Percentiles rank a stretch among this genome's conserved stretches.
Conservation (phyloP, 2,113 vertebrate species). For the Colinus virginianus region DNA sequence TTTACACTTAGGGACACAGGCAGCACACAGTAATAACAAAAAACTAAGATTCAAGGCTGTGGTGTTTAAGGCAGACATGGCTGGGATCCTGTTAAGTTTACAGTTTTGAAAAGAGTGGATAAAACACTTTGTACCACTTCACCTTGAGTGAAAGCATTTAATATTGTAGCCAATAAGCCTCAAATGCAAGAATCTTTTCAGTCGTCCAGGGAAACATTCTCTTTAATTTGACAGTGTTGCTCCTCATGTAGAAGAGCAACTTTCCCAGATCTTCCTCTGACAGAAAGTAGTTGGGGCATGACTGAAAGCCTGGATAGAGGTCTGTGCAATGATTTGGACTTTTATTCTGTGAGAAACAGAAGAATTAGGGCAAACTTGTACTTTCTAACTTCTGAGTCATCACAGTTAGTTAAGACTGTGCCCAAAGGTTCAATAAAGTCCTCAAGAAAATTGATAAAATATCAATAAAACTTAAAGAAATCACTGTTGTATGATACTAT, state of each 20-base stretch:
- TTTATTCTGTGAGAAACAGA: background rate
- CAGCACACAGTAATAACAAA: background rate
- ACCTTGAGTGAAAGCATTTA: background rate
- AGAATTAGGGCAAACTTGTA: background rate
- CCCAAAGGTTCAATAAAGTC: background rate
- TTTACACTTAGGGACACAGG: background rate
- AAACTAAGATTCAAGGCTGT: background rate
- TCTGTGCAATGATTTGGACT: background rate
- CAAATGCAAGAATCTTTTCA: background rate
- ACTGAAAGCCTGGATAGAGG: background rate
- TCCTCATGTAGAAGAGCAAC: background rate
- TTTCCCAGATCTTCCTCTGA: background rate
- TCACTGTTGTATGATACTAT: background rate
- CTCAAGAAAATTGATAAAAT: constrained; percentile 11
- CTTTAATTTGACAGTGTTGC: background rate
- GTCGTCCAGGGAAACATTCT: background rate
- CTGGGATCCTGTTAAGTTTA: background rate
- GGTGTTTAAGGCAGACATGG: background rate
- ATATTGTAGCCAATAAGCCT: background rate
- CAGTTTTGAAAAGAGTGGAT: background rate
- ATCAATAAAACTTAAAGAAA: constrained; percentile 39
- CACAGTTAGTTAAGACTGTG: background rate
- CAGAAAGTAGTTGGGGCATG: background rate
- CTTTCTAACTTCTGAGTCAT: background rate
- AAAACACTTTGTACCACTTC: background rate